A percentile compares a stretch with the other conserved stretches of the same genome.
Conservation (phyloP, 37 sponge, comb jelly and placozoan species). For the Hexactinellida sp. region DNA sequence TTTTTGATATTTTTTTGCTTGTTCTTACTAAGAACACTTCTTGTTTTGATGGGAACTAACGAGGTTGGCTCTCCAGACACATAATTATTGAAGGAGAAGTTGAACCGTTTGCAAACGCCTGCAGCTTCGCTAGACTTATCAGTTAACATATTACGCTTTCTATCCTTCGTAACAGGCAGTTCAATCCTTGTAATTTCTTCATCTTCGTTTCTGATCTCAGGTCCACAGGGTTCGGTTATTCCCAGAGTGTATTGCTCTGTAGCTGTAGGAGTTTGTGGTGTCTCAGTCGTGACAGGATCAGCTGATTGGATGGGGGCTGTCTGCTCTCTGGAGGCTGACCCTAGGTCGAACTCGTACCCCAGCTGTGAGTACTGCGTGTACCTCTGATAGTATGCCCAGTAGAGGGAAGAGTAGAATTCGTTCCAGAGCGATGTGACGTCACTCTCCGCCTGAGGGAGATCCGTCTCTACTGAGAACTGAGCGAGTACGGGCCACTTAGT, state of each 20-base stretch:
- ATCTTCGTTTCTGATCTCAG: not conserved
- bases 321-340: no score
- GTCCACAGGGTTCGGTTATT: not conserved
- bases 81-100: not conserved
- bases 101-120: not conserved
- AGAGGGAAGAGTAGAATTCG: not conserved
- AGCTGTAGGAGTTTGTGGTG: no score
- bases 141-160: not conserved
- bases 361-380: not conserved
- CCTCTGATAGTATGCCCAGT: not conserved
- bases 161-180: not conserved
- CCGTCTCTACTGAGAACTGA: no score
- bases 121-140: not conserved
- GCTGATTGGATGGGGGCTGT: no score
- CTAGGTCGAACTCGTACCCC: not conserved
- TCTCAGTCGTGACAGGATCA: no score
- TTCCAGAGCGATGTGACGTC: not conserved
- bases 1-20: not conserved
- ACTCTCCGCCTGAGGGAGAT: not conserved
- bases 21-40: not conserved
- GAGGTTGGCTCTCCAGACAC: not conserved
- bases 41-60: not conserved
- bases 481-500: not conserved
- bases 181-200: not conserved
- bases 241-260: not conserved